Evolutionary conservation across 2,113 vertebrate species (phyloP).

Genomic region (Aleadryas rufinucha): DNA sequence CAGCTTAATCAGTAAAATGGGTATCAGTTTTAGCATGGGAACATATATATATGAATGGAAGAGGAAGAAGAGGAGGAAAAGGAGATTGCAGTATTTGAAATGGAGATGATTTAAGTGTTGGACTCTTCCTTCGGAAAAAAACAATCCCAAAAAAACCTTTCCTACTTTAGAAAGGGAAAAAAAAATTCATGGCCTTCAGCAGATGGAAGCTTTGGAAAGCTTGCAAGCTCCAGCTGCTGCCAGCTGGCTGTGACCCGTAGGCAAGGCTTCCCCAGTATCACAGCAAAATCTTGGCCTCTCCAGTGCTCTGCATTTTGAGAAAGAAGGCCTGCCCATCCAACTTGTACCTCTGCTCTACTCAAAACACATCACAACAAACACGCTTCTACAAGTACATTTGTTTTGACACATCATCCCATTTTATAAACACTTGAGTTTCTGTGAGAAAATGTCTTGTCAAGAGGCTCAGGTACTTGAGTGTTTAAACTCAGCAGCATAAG

Average conservation of each 20-base stretch:
- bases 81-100: background rate
- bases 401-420: background rate
- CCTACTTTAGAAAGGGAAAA: background rate
- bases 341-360: background rate
- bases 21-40: background rate
- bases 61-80: background rate
- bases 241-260: background rate
- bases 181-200: background rate
- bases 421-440: background rate
- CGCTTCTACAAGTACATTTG: background rate
- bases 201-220: background rate
- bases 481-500: background rate
- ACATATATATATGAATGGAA: background rate
- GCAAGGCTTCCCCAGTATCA: background rate
- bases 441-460: background rate
- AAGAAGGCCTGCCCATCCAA: background rate
- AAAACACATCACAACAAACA: background rate
- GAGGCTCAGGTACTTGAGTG: background rate
- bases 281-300: background rate
- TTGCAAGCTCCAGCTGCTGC: background rate
- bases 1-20: background rate
- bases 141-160: background rate
- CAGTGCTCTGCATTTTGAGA: background rate
- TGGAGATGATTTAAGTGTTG: background rate
- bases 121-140: background rate